Percentiles rank a stretch among this genome's conserved stretches.
Evolutionary conservation across 2,888 invertebrate species (phyloP).

Genomic region (Dasysyrphus tricinctus): DNA sequence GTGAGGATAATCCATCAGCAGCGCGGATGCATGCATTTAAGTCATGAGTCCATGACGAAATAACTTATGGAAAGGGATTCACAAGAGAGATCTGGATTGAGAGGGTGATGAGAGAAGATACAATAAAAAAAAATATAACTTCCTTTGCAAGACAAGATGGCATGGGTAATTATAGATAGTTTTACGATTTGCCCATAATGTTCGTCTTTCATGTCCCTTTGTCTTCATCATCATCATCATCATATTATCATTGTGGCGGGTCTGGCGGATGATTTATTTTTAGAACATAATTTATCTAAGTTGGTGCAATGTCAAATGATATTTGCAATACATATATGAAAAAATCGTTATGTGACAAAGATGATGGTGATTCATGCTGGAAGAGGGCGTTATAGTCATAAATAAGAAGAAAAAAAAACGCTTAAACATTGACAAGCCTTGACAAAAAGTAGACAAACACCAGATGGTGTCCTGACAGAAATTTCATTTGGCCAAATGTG

Average conservation of each 20-base stretch:
- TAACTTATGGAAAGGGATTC: neutral
- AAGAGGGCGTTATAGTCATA: neutral
- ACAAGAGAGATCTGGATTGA: neutral
- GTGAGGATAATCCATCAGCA: slow-evolving; percentile 43
- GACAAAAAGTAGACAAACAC: neutral
- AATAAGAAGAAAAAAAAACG: neutral
- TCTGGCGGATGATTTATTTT: neutral
- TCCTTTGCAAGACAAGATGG: slow-evolving; percentile 5
- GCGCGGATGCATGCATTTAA: neutral
- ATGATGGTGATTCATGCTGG: neutral
- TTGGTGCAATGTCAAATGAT: neutral
- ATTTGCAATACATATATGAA: neutral
- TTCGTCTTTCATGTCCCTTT: slow-evolving; percentile 7
- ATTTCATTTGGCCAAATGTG: no score
- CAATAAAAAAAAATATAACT: neutral
- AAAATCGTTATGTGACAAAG: neutral
- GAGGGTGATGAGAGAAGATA: neutral
- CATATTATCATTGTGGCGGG: neutral
- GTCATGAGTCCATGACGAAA: neutral
- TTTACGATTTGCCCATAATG: slow-evolving; percentile 13
- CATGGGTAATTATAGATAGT: slow-evolving; percentile 14
- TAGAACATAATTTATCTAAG: slow-evolving; percentile 6
- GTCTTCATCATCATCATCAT: slow-evolving; percentile 7
- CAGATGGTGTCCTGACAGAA: neutral
- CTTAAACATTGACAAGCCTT: neutral